These are phyloP conservation scores for Melinaea marsaeus DNA, from an alignment of 2,888 invertebrate species.

Conservation along the genomic window DNA sequence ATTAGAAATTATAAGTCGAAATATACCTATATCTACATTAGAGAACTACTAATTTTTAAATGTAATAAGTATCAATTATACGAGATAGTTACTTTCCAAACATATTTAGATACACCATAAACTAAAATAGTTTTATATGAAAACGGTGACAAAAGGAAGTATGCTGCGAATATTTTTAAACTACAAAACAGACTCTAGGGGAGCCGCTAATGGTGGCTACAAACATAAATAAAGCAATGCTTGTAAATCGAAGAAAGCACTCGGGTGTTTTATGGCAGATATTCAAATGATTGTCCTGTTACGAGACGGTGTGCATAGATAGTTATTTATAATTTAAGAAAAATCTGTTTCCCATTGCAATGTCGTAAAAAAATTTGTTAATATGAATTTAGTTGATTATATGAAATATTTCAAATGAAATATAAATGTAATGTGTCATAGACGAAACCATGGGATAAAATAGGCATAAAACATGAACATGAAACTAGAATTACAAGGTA, in stretches of 20 bases:
- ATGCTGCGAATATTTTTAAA: slow-evolving; percentile 14
- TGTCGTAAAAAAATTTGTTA: background rate
- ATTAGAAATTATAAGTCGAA: no score
- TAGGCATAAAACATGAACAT: background rate
- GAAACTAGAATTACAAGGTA: background rate
- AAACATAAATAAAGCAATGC: slow-evolving; percentile 24
- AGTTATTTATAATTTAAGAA: no score
- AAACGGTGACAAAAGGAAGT: slow-evolving; percentile 10
- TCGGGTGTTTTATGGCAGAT: slow-evolving; percentile 19
- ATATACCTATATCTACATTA: no score
- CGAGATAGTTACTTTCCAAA: background rate
- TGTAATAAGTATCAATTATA: background rate
- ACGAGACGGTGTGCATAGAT: no score
- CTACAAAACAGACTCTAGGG: slow-evolving; percentile 16
- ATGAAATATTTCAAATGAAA: no score
- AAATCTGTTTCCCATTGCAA: no score
- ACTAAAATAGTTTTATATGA: background rate
- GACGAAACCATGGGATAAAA: no score
- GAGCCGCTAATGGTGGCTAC: slow-evolving; percentile 22
- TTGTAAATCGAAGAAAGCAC: slow-evolving; percentile 23
- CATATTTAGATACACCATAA: background rate
- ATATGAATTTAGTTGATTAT: no score
- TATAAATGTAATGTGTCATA: no score
- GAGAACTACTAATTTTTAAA: no score
- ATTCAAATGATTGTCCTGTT: slow-evolving; percentile 15